Base-by-base conservation (phyloP, 2,797 vertebrate genomes). In the Alca torda region DNA sequence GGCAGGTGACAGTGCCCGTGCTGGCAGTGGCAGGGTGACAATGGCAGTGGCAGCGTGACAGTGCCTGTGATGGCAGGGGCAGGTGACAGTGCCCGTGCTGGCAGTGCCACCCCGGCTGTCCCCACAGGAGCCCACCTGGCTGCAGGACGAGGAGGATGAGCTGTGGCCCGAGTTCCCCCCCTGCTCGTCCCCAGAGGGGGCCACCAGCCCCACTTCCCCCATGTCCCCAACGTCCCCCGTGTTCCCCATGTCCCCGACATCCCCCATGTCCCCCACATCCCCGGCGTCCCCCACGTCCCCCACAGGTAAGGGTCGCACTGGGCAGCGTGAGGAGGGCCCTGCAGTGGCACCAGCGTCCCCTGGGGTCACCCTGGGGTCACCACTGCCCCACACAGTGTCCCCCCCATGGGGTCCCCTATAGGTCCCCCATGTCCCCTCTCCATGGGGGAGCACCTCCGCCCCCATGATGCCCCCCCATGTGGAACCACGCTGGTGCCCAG, bases 131-230 rank as follows among this genome's bases (percentile, higher is more conserved):
- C 92, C 87, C 37, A 4, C 57, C n/a, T 94, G 95, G 95, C 92
- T 65, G 61, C 87, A 82, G 67, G 95, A 95, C 1, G 93, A 95
- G 21, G 96, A 96, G 7, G 87, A 94, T 1, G 85, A 96, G 86
- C 92, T 69, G 56, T 97, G 96, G 96, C 95, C 95, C 3, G 94
- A 96, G 87, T 95, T 96, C 35, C 41, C 91, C 19, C 95, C 98
- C 56, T 90, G 95, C 84, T 97, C 93, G 6, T 95, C 97, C 0
- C 91, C 95, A 6, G 94, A 78, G 11, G 96, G 90, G 78, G 91
- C 84, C 1, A 88, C 97, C 82, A 97, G 95, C 75, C 97, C 97
- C 19, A 94, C 24, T 0, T 48, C 81, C 2, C 70, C 76, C 0
- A 6, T 43, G 41, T 43, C 41, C 41, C 43, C 43, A 41, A 39